phyloP scores from a whole-genome alignment of 2,797 vertebrate genomes.

The Mormyrops boulengeri region DNA sequence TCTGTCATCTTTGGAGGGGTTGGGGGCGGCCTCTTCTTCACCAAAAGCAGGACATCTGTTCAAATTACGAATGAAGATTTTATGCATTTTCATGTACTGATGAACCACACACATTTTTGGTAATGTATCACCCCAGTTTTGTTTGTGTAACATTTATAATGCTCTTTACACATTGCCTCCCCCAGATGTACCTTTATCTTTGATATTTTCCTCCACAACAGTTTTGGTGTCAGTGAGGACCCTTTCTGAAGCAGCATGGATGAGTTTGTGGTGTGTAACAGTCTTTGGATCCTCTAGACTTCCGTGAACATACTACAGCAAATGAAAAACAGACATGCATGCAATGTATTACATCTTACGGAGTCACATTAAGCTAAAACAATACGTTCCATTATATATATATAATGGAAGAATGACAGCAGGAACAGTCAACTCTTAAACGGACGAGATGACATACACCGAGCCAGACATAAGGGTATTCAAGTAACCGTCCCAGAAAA shows the following conservation, averaged over 20 bases:
- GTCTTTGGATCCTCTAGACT: constrained; percentile 91
- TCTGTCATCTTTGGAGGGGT: constrained; percentile 83
- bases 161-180: not conserved
- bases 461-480: not conserved
- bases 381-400: not conserved
- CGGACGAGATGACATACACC: not conserved
- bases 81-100: not conserved
- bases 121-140: not conserved
- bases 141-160: not conserved
- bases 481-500: not conserved
- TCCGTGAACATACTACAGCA: constrained; percentile 75
- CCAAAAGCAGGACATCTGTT: constrained; percentile 80
- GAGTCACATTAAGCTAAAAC: not conserved
- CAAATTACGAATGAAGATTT: constrained; percentile 13
- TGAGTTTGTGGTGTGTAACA: constrained; percentile 85
- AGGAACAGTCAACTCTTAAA: not conserved
- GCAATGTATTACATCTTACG: not conserved
- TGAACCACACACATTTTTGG: not conserved
- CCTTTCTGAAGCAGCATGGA: constrained; percentile 85
- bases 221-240: constrained; percentile 84
- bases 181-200: constrained; percentile 76
- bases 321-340: constrained; percentile 29
- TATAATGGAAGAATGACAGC: not conserved
- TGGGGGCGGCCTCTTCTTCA: constrained; percentile 80
- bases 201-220: constrained; percentile 80